Base-by-base conservation (phyloP, 2,888 invertebrate genomes). In the Leucozona laternaria region DNA sequence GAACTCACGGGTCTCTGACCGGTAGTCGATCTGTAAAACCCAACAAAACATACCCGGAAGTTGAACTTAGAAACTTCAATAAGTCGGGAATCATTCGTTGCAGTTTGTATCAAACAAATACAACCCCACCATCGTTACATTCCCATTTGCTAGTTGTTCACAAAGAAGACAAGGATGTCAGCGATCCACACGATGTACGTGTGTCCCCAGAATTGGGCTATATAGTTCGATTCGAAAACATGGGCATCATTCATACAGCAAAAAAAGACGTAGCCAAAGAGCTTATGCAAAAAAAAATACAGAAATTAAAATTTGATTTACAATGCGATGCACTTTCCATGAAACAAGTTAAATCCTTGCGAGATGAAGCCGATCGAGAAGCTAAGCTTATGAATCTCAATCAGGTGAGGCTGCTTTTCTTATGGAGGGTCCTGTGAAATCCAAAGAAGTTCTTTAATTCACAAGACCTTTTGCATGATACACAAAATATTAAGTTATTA, bases 221-320 rank as follows among this genome's bases (percentile, higher is more conserved):
- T 89, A 94, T 93, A 88, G 96, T 96, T 0, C 94, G 97, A 77
- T 97, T 97, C 90, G 95, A 95, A 71, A 96, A 96, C 48, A 96
- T 97, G 95, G 97, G 97, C 3, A 97, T 97, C 22, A 97, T 97
- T 88, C 97, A 97, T 90, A 97, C 97, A 0, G 96, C 96, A 0
- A 97, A 96, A 89, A 97, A 96, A 90, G 94, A 95, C 90, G 95
- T 97, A 2, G 93, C 94, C 0, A 93, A 94, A 0, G 95, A 96
- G 89, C 91, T 97, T 2, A 91, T 93, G 15, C 94, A 94, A 81
- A 96, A 96, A 90, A 94, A 95, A 89, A 92, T 91, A 6, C 92
- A 93, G 72, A 91, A 91, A 55, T 84, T 90, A 88, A 89, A 92
- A 89, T 93, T 93, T 89, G 90, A 92, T 86, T 89, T 91, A 77